Evolutionary conservation across 2,113 vertebrate species (phyloP), one percentile per base, ranked within the genome.

Genomic region (Lepisosteus osseus): DNA sequence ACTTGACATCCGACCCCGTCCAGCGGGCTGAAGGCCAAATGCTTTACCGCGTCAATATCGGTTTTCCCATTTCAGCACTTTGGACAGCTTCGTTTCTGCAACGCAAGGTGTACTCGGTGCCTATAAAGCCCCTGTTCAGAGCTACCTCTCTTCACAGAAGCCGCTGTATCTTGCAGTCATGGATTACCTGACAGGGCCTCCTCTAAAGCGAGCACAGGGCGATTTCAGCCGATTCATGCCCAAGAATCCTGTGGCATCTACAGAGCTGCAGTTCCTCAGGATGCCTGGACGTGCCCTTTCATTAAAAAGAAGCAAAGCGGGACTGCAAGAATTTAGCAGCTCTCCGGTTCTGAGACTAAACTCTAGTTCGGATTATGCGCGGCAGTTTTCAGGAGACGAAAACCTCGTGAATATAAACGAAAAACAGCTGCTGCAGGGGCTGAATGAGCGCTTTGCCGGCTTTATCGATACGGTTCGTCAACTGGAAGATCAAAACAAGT

Each of bases 371-470:
- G 71, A 61, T 1, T 12, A 59, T 8, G 17, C 8, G 1, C 40
- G 9, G 6, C 11, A 55, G 1, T 6, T 9, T 17, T 29, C 29
- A 9, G 9, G 47, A 51, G 5, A 51, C 9, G 47, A 45, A 44
- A 41, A 29, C 7, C 44, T 3, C 43, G n/a, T 29, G 1, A 29
- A 29, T 29, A 29, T 29, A 29, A 77, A 71, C 61, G 78, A 80
- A 57, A 78, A 78, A 61, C 72, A 78, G 44, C 76, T 72, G 54
- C 76, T 80, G 9, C 79, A 80, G 8, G 79, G 74, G 8, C 79
- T 80, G 14, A 80, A 80, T n/a, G 79, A 80, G 11, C 79, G 79
- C 67, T 80, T 80, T 65, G 76, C 79, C 54, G 73, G 54, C 68
- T 80, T 74, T 57, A 78, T 80, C 54, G 76, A 77, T 42, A 73